Evolutionary conservation across 2,888 invertebrate species (phyloP), one percentile per base, ranked within the genome.

Genomic region (Cordilura impudica): DNA sequence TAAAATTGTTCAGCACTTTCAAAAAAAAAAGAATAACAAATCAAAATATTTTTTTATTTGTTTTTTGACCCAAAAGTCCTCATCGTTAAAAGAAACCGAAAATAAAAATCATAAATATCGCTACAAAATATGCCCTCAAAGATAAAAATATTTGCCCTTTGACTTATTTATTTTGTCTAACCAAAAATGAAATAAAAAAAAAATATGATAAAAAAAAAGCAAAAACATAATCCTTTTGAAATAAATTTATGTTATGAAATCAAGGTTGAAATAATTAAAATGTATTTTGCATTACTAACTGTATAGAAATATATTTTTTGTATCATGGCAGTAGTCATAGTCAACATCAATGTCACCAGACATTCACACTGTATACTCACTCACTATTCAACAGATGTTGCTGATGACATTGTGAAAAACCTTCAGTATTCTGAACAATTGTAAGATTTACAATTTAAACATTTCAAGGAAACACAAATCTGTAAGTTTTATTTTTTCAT

Each of bases 211-310:
- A 31, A 21, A 54, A 39, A 6, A 51, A 39, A n/a, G 7, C 10
- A 29, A 23, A 47, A 16, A 18, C 26, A 61, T 8, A 51, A 60
- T 10, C 8, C 16, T 8, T 53, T 60, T 61, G 29, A 53, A 53
- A 19, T 19, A 10, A 67, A 45, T 51, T 35, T 39, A 39, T n/a
- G 12, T 39, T 21, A 21, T 45, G 1, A 29, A 19, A 35, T 74
- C 43, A 74, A 53, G 73, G 73, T 23, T 51, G 31, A 8, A 60
- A 60, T 67, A 67, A 66, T 60, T 60, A 65, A 73, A 65, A 73
- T 49, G 6, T 26, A 35, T 58, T 18, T 45, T 60, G 8, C 21
- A 60, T 29, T 21, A 43, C 35, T 23, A 43, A 23, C 23, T 53
- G 60, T 53, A 31, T 45, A 14, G 39, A 65, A n/a, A 12, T 39